Evolutionary conservation across 2,888 invertebrate species (phyloP).

Genomic region (Epinotia nisella): DNA sequence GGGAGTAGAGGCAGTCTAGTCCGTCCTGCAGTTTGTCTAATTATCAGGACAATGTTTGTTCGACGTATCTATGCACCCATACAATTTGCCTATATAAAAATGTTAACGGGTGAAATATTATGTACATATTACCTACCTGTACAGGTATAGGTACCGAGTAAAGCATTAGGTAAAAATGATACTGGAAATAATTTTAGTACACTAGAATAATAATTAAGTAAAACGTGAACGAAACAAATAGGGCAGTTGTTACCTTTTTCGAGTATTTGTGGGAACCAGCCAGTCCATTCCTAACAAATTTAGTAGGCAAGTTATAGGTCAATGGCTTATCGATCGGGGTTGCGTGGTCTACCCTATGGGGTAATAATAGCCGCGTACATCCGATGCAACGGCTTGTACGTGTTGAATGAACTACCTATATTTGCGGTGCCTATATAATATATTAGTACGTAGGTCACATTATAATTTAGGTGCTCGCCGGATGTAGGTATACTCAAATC

Average conservation of each 20-base stretch:
- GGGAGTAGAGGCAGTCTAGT: no score
- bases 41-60: no score
- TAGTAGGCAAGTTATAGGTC: slow-evolving; percentile 59
- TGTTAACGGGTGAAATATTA: no score
- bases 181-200: background rate
- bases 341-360: slow-evolving; percentile 51
- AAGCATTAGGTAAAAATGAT: background rate
- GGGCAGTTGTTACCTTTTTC: background rate
- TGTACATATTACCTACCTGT: no score
- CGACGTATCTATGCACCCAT: no score
- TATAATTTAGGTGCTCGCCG: background rate
- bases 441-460: background rate
- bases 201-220: background rate
- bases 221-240: background rate
- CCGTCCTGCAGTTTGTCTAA: no score
- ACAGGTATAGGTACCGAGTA: no score
- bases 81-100: no score
- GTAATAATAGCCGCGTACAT: slow-evolving; percentile 37
- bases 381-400: slow-evolving; percentile 9
- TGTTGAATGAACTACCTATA: slow-evolving; percentile 22
- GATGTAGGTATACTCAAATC: background rate
- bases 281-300: slow-evolving; percentile 27
- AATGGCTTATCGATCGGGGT: slow-evolving; percentile 65
- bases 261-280: slow-evolving; percentile 4
- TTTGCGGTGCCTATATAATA: background rate